Percentiles rank a stretch among this genome's conserved stretches.
Conservation (phyloP, 2,113 vertebrate species). For the Papio anubis region DNA sequence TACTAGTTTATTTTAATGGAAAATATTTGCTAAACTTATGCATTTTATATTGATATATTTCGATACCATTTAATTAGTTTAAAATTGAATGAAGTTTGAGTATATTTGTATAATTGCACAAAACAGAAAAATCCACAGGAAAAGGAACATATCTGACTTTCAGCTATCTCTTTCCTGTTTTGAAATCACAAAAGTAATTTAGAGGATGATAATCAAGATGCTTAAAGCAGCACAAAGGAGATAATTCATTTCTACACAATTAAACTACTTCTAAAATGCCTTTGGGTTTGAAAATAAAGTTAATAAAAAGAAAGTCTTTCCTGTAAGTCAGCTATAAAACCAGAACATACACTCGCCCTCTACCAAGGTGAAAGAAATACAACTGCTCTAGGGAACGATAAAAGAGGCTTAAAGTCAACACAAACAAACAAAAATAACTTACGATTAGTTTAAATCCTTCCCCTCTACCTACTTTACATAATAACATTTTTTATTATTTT, state of each 20-base stretch:
- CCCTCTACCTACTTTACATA: background rate
- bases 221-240: background rate
- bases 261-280: background rate
- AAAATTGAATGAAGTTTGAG: background rate
- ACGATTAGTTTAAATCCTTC: background rate
- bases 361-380: background rate
- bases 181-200: background rate
- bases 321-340: background rate
- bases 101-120: background rate
- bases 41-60: background rate
- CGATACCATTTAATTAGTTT: background rate
- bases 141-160: background rate
- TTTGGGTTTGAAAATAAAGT: slow-evolving; percentile 20
- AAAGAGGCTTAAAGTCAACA: background rate
- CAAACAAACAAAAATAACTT: background rate
- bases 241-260: background rate
- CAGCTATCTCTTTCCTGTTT: background rate
- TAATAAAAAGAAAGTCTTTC: background rate
- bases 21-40: background rate
- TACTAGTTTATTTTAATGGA: background rate
- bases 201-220: background rate
- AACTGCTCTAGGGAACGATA: background rate
- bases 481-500: slow-evolving; percentile 23
- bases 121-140: background rate
- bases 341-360: background rate